Evolutionary conservation across 2,113 vertebrate species (phyloP), one percentile per base, ranked within the genome.

Genomic region (Heliornis fulica): DNA sequence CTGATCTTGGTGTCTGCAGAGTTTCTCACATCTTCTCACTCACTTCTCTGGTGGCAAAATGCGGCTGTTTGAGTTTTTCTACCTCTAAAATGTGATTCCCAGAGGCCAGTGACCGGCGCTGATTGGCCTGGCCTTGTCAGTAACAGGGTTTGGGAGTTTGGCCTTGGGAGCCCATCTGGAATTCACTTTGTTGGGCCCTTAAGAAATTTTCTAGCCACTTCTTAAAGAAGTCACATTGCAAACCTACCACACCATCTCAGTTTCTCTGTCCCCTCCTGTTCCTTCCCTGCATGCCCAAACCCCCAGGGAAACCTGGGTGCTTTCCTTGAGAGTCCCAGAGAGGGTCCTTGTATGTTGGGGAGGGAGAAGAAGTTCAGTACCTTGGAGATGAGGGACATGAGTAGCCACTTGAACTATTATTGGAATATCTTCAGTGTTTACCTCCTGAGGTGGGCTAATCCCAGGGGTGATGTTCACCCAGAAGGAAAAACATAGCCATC

Each of bases 321-420:
- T 56, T 57, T 68, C 63, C 78, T n/a, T 12, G 8, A 48, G 22
- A 69, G 53, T 17, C 16, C 17, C 34, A 48, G n/a, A 22, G 11
- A 45, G 21, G 8, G 6, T 15, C 16, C 3, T 0, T 56, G 9
- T 40, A 9, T 60, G 15, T 1, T 51, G 15, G 13, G 20, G 25
- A 43, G n/a, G 17, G 32, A 76, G 50, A 80, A 72, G 3, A 83
- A 83, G 7, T 13, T 95, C 66, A 29, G 4, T 18, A 4, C 60
- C 36, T 69, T 57, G 40, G 36, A 69, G 54, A 32, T 13, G 21
- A 76, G 11, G n/a, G 36, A 57, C 38, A 64, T 0, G 1, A 56
- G 18, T 15, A 71, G 14, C 17, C 23, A 56, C 31, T 56, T 46
- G 38, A 78, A 66, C 7, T 38, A 26, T 21, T 87, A 50, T 21